phyloP scores from a whole-genome alignment of 2,113 vertebrate species.

The Phaethon lepturus region DNA sequence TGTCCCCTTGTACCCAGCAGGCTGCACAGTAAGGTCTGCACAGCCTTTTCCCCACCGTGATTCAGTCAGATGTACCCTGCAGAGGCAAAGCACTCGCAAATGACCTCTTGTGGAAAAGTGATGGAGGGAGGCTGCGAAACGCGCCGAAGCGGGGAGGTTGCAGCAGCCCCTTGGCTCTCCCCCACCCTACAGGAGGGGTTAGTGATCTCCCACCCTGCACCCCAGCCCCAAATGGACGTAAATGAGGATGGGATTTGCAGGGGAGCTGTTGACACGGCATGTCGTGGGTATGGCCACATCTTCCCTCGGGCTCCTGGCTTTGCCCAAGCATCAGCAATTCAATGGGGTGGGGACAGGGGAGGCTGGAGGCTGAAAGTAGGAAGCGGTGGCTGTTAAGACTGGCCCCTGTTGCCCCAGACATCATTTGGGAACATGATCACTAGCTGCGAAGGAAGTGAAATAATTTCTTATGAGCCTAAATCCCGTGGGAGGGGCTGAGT shows the following conservation, averaged over 20 bases:
- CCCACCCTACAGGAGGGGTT: neutral
- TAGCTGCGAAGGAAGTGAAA: neutral
- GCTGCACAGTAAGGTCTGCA: neutral
- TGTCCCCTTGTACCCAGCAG: neutral
- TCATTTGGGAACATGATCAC: neutral
- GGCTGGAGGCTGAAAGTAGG: neutral
- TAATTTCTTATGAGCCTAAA: neutral
- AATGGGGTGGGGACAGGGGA: accelerated
- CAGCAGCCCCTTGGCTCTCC: neutral
- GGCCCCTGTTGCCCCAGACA: accelerated
- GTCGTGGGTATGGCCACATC: accelerated
- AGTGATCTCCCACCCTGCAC: neutral
- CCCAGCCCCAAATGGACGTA: neutral
- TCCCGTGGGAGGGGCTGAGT: accelerated
- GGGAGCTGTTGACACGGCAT: neutral
- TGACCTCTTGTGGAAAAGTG: neutral
- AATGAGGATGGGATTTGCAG: neutral
- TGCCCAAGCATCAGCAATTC: neutral
- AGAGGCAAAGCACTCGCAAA: neutral
- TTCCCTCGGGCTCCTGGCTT: neutral
- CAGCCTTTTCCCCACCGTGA: neutral
- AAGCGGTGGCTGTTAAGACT: neutral
- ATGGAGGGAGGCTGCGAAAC: neutral
- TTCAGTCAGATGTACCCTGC: neutral
- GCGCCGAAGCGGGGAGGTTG: accelerated